Percentiles rank a stretch among this genome's conserved stretches.
Conservation (phyloP, 2,797 vertebrate species). For the Coregonus ussuriensis region DNA sequence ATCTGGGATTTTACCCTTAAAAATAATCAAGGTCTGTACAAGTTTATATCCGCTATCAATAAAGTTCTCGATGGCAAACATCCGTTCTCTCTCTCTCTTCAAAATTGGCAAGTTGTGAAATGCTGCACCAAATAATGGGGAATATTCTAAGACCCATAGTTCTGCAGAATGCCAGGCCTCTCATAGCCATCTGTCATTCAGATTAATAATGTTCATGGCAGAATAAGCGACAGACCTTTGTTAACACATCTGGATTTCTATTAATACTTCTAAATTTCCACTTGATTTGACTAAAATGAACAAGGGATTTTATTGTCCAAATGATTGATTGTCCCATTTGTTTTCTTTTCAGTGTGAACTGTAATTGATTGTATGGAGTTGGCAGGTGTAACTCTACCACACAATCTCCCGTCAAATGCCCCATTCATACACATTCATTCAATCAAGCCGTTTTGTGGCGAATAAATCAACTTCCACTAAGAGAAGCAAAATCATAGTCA, state of each 20-base stretch:
- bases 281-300: background rate
- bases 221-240: background rate
- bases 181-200: background rate
- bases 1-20: too few species aligned
- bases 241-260: background rate
- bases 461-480: background rate
- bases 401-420: background rate
- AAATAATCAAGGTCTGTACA: background rate
- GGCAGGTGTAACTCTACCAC: conserved; percentile 2
- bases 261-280: background rate
- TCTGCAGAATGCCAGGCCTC: background rate
- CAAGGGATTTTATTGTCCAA: background rate
- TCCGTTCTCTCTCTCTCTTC: background rate
- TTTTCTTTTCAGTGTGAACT: background rate
- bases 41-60: background rate
- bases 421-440: conserved; percentile 1
- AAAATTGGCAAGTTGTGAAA: background rate
- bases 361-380: conserved; percentile 1
- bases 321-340: background rate
- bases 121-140: background rate
- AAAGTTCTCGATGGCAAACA: background rate
- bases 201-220: background rate
- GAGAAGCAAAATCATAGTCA: background rate
- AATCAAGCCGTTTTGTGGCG: conserved; percentile 4
- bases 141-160: background rate